Base-by-base conservation (phyloP, 2,113 vertebrate genomes). In the Phyllopteryx taeniolatus region DNA sequence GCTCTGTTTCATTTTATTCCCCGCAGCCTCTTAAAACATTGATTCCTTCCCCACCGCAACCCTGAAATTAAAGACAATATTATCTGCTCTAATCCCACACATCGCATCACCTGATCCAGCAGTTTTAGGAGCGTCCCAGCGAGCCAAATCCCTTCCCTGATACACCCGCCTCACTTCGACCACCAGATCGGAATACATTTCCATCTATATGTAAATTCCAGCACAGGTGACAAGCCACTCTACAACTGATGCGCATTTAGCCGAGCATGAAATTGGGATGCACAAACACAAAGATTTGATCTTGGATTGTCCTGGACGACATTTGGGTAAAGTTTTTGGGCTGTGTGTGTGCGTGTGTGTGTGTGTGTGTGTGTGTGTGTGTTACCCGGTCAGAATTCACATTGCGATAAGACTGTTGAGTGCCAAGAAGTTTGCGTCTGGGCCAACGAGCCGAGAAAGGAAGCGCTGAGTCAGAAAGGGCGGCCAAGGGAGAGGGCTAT, bases 201-300 rank as follows among this genome's bases (percentile, higher is more conserved):
- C 80, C 82, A 91, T 90, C 87, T 91, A 91, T 88, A 90, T 92
- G 89, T 89, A 88, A 91, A 91, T 89, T 74, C 83, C 77, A 79
- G 79, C 81, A 80, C 85, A 81, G 83, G 82, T 89, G 88, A 90
- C 78, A 75, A 87, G 79, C 80, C 83, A 82, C 83, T 84, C 83
- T 83, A 80, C 64, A 76, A 77, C 54, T 83, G 87, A 88, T 87
- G 77, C 44, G 82, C 49, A 80, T 80, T 85, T 77, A 83, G 63
- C 86, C 67, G 56, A 73, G 79, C 87, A 77, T 90, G 86, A 91
- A 89, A 92, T 90, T 90, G 83, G 77, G 81, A 84, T 69, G 80
- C 80, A 82, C 86, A 85, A 86, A 88, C 85, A 90, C 88, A 86
- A 80, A 85, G 78, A 80, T 59, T 59, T 59, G 56, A 27, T 59